phyloP scores from a whole-genome alignment of 2,113 vertebrate species.

The Centropus bengalensis region DNA sequence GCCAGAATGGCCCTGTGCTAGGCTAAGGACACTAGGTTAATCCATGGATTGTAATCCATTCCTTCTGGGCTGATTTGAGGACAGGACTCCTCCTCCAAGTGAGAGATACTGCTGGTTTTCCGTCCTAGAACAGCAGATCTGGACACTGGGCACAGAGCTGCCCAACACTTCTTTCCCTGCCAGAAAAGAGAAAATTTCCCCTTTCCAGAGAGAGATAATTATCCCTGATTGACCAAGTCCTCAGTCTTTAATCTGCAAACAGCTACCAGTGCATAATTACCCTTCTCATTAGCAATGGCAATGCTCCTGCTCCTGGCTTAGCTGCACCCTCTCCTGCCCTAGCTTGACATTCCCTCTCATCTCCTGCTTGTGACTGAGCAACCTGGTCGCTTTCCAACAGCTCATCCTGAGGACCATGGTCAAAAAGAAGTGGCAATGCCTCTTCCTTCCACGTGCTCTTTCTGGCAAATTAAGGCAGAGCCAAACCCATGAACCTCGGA shows the following conservation, averaged over 20 bases:
- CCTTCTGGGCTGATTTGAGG: not conserved
- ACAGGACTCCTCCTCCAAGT: not conserved
- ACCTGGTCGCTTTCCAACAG: not conserved
- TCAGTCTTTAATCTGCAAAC: conserved; percentile 20
- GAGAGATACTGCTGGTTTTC: not conserved
- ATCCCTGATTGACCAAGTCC: not conserved
- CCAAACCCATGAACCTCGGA: not conserved
- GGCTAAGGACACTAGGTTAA: not conserved
- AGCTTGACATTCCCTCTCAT: not conserved
- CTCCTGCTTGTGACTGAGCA: fast-evolving
- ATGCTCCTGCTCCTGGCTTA: not conserved
- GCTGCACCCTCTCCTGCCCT: not conserved
- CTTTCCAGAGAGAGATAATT: conserved; percentile 31
- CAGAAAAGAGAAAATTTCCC: conserved; percentile 20
- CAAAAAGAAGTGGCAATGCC: not conserved
- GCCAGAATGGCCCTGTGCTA: not conserved
- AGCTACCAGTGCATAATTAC: conserved; percentile 23
- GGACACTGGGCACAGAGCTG: not conserved
- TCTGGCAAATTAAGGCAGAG: not conserved
- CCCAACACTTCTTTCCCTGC: not conserved
- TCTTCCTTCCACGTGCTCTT: fast-evolving
- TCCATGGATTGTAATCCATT: not conserved
- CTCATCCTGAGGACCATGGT: not conserved
- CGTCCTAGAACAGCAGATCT: not conserved
- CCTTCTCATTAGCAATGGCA: conserved; percentile 14